Evolutionary conservation across 2,888 invertebrate genomes (phyloP), one percentile per base, ranked within the genome.

Genomic region (Cantharis lateralis): DNA sequence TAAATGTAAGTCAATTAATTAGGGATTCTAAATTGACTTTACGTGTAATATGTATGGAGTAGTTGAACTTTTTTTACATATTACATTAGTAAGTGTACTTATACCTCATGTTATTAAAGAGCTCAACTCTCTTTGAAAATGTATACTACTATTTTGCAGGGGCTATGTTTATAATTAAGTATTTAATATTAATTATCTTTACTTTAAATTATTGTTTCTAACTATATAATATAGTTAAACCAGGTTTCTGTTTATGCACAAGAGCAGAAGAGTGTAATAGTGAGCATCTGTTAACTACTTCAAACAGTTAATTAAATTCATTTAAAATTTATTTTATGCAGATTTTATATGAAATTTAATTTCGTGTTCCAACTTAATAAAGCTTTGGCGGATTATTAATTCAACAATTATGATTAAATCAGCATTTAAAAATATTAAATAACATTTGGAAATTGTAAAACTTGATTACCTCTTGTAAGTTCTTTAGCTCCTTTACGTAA

Each of bases 401-500:
- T 48, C 48, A 48, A 7, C 7, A 48, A 48, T 48, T 48, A 13
- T 48, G 48, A 13, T 18, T 11, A 70, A 70, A 48, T 48, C 20
- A 48, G n/a, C 10, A 61, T 48, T 70, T 70, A 15, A 70, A 11
- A 15, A n/a, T 82, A 80, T 77, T 24, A 62, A 24, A 71, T 15
- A 24, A 9, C 9, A n/a, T 48, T n/a, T 48, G 48, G n/a, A n/a
- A 64, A 64, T 72, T 62, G 10, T 20, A 24, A 69, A 61, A 18
- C 18, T 20, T 70, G 18, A 66, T 20, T 83, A 90, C 90, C 89
- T 89, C 87, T 89, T 48, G 87, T 83, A 15, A 87, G 85, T 74
- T 90, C 89, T 73, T 89, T 85, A 18, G 86, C 82, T 63, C 88
- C 88, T 76, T 87, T 86, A 71, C 89, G 86, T 26, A 90, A 82